A percentile compares a stretch with the other conserved stretches of the same genome.
These are phyloP conservation scores for Xanthorhoe designata DNA, from an alignment of 2,888 invertebrate species.

Conservation along the genomic window DNA sequence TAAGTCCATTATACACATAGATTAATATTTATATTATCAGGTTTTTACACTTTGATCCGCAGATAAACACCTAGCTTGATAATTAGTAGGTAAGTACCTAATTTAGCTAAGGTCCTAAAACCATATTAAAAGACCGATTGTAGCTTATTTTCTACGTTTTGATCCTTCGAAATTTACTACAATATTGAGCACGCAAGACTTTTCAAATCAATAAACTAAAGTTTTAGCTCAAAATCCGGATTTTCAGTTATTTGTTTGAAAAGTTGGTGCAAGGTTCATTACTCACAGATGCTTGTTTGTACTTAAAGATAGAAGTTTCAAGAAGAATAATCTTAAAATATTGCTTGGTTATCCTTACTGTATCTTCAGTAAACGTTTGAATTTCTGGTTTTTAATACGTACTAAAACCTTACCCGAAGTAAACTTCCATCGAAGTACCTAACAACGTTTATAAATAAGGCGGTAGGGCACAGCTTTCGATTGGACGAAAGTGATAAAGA, in stretches of 20 bases:
- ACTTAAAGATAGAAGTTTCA: background rate
- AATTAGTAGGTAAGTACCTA: background rate
- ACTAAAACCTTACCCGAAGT: background rate
- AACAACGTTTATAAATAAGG: slow-evolving; percentile 3
- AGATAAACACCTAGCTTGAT: background rate
- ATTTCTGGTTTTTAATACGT: background rate
- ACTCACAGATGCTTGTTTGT: background rate
- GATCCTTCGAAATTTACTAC: background rate
- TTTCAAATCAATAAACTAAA: too few relatives aligned
- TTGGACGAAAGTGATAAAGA: slow-evolving; percentile 59
- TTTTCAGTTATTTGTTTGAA: background rate
- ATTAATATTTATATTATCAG: background rate
- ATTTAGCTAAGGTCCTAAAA: background rate
- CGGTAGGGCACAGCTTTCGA: slow-evolving; percentile 31
- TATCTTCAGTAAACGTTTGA: background rate
- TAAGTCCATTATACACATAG: background rate
- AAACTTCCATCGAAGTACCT: background rate
- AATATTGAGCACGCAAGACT: background rate
- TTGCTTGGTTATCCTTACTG: background rate
- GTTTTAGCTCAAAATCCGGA: background rate
- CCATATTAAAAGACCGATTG: background rate
- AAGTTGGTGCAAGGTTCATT: background rate
- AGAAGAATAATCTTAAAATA: background rate
- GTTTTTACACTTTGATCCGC: background rate
- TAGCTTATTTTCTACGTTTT: background rate